phyloP scores from a whole-genome alignment of 2,888 invertebrate species.

The Nowickia ferox region DNA sequence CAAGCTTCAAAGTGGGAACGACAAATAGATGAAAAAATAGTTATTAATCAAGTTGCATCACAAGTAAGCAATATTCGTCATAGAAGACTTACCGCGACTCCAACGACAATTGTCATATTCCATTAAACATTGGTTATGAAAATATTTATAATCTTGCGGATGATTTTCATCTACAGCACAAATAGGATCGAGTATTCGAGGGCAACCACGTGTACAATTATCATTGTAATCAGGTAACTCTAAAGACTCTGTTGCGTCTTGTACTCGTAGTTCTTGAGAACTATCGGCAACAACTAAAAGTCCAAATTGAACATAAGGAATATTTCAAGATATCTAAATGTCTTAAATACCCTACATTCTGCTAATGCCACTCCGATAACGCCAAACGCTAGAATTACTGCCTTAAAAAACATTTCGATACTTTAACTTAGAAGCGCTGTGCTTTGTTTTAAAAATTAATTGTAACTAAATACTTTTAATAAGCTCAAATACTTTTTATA shows the following conservation, averaged over 20 bases:
- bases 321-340: neutral
- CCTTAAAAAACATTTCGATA: neutral
- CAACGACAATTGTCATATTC: slow-evolving; percentile 73
- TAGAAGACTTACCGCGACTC: slow-evolving; percentile 69
- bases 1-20: slow-evolving; percentile 68
- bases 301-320: too few relatives aligned
- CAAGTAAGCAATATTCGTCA: neutral
- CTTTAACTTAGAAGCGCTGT: neutral
- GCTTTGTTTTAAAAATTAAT: neutral
- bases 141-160: slow-evolving; percentile 72
- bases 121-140: slow-evolving; percentile 75
- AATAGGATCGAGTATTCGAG: slow-evolving; percentile 74
- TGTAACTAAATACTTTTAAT: neutral
- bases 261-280: neutral
- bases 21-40: slow-evolving; percentile 38
- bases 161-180: slow-evolving; percentile 74
- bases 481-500: slow-evolving; percentile 3
- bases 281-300: neutral
- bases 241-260: neutral
- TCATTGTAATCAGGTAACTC: slow-evolving; percentile 3
- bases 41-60: slow-evolving; percentile 11
- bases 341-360: neutral
- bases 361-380: neutral
- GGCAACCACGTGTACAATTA: slow-evolving; percentile 71
- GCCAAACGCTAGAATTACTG: neutral